Evolutionary conservation across 2,888 invertebrate species (phyloP).

Genomic region (Lomographa bimaculata): DNA sequence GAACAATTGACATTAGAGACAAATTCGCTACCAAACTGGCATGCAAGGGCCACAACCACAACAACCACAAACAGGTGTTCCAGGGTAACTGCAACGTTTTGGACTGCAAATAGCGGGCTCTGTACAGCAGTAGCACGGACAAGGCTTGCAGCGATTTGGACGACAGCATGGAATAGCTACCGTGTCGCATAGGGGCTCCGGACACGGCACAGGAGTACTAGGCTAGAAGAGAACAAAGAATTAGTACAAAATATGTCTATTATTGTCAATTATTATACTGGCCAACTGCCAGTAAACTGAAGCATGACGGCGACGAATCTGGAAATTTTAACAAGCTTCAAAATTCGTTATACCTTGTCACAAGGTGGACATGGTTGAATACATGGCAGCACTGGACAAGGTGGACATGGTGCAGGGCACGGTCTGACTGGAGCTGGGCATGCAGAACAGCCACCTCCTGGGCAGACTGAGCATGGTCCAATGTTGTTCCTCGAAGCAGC

Average conservation of each 20-base stretch:
- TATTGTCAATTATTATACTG: slow-evolving; percentile 6
- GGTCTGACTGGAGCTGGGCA: slow-evolving; percentile 75
- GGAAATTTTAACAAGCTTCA: slow-evolving; percentile 4
- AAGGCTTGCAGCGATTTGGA: slow-evolving; percentile 80
- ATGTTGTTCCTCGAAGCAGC: slow-evolving; percentile 61
- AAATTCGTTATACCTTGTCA: slow-evolving; percentile 54
- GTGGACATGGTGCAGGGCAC: slow-evolving; percentile 60
- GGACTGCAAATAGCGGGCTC: slow-evolving; percentile 63
- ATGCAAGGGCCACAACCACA: slow-evolving; percentile 69
- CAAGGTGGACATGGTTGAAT: slow-evolving; percentile 70
- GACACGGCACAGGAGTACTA: slow-evolving; percentile 47
- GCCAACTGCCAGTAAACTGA: slow-evolving; percentile 11
- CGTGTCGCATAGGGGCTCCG: slow-evolving; percentile 50
- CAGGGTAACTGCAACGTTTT: slow-evolving; percentile 72
- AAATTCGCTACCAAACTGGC: slow-evolving; percentile 76
- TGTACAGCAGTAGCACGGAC: slow-evolving; percentile 80
- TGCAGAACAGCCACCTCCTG: slow-evolving; percentile 73
- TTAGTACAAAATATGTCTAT: not conserved
- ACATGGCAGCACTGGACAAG: slow-evolving; percentile 60
- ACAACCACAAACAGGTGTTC: slow-evolving; percentile 65
- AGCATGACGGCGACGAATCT: slow-evolving; percentile 20
- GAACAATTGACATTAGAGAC: too few species aligned
- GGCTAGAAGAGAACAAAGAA: slow-evolving; percentile 44
- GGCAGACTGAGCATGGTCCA: slow-evolving; percentile 65
- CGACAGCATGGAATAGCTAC: slow-evolving; percentile 80